Evolutionary conservation across 2,113 vertebrate species (phyloP).

Genomic region (Mystacornis crossleyi): DNA sequence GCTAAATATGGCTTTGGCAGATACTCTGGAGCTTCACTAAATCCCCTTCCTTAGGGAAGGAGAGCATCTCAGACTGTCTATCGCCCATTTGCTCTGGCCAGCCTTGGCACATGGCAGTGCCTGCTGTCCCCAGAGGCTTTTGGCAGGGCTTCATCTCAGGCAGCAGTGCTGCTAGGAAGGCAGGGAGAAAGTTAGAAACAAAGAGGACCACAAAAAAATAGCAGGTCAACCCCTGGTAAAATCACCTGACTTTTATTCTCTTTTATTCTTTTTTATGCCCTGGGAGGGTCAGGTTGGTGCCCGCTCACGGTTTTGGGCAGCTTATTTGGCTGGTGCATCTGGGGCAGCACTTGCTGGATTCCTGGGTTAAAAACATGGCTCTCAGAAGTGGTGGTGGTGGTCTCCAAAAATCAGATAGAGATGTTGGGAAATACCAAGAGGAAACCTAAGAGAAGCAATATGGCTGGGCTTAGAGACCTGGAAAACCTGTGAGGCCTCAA

Average conservation of each 20-base stretch:
- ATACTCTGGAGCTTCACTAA: neutral
- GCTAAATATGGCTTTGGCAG: conserved; percentile 42
- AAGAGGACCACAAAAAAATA: neutral
- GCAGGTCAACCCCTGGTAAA: neutral
- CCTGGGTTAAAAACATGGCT: neutral
- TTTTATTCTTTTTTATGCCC: neutral
- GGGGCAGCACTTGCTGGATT: neutral
- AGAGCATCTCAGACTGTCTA: neutral
- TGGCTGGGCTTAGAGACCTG: neutral
- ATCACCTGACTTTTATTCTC: neutral
- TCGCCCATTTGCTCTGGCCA: neutral
- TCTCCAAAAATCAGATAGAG: neutral
- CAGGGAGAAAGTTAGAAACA: neutral
- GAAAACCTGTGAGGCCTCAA: neutral
- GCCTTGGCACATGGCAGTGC: neutral
- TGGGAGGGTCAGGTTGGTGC: fast-evolving
- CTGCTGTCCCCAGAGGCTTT: neutral
- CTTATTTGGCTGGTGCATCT: fast-evolving
- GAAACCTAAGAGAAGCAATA: neutral
- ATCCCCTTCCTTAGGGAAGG: neutral
- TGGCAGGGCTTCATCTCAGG: neutral
- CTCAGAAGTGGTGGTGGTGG: neutral
- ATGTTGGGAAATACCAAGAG: neutral
- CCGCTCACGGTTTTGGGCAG: neutral
- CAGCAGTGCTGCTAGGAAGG: neutral